A percentile compares a stretch with the other conserved stretches of the same genome.
These are phyloP conservation scores for Arvicanthis niloticus DNA, from an alignment of 2,113 vertebrate genomes.

Conservation along the genomic window DNA sequence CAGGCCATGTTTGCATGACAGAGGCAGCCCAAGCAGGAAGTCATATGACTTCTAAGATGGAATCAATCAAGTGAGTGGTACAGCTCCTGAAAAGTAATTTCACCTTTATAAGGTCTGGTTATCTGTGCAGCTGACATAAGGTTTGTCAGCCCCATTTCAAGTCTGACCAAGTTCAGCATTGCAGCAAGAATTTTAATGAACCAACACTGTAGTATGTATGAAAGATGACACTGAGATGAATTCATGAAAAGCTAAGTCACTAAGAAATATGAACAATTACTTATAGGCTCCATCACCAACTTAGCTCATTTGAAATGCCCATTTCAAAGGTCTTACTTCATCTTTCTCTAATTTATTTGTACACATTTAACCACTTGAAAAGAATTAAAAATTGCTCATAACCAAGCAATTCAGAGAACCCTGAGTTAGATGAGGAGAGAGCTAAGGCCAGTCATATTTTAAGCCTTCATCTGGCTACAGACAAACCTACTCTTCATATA, in stretches of 20 bases:
- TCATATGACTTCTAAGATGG: slow-evolving; percentile 88
- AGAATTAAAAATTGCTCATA: slow-evolving; percentile 68
- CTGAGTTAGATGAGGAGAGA: slow-evolving; percentile 40
- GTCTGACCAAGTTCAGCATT: slow-evolving; percentile 85
- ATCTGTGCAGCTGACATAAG: slow-evolving; percentile 86
- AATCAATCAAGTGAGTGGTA: slow-evolving; percentile 90
- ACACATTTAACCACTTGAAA: slow-evolving; percentile 80
- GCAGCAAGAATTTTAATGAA: slow-evolving; percentile 89
- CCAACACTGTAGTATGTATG: slow-evolving; percentile 85
- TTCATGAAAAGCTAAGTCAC: slow-evolving; percentile 84
- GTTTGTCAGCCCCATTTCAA: slow-evolving; percentile 87
- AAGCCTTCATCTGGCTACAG: slow-evolving; percentile 51
- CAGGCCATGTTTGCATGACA: slow-evolving; percentile 91
- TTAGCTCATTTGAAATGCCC: slow-evolving; percentile 82
- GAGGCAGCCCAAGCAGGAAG: slow-evolving; percentile 89
- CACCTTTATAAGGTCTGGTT: slow-evolving; percentile 90
- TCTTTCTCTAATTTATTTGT: slow-evolving; percentile 82
- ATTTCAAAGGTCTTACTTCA: slow-evolving; percentile 83
- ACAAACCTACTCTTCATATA: neutral
- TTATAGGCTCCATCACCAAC: slow-evolving; percentile 71
- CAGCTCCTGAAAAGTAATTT: slow-evolving; percentile 90
- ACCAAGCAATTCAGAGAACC: slow-evolving; percentile 72
- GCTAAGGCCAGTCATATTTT: slow-evolving; percentile 39
- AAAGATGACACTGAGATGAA: slow-evolving; percentile 87
- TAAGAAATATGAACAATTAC: slow-evolving; percentile 87